Percentiles rank a stretch among this genome's conserved stretches.
phyloP scores from a whole-genome alignment of 35 echinoderm and acorn worm genomes.

The Apostichopus parvimensis region DNA sequence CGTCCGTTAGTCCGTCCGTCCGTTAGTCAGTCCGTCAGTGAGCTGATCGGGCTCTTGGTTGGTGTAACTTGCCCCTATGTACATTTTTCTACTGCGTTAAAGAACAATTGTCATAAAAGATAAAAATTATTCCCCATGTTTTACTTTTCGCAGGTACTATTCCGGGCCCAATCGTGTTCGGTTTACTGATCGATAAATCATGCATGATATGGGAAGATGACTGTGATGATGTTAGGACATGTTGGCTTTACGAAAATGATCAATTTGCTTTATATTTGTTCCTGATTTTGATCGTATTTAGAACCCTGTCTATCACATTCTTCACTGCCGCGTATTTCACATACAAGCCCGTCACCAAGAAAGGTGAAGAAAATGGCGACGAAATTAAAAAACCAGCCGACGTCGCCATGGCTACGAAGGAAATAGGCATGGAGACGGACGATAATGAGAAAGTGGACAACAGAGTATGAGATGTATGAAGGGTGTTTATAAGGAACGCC shows the following conservation, averaged over 20 bases:
- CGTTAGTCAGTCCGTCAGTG: too few relatives aligned
- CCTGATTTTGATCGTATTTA: conserved; percentile 45
- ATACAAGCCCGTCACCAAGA: conserved; percentile 49
- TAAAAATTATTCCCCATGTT: too few relatives aligned
- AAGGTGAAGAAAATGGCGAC: background rate
- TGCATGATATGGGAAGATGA: conserved; percentile 78
- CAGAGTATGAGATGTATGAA: too few relatives aligned
- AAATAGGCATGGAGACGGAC: background rate
- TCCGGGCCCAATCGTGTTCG: conserved; percentile 77
- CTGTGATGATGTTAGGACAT: conserved; percentile 67
- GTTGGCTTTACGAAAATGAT: conserved; percentile 79
- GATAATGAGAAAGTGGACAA: background rate
- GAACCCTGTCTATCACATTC: conserved; percentile 41
- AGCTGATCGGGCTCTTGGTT: too few relatives aligned
- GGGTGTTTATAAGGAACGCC: too few relatives aligned
- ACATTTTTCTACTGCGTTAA: background rate
- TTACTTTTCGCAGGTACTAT: conserved; percentile 52
- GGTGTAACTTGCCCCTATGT: too few relatives aligned
- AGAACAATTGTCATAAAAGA: too few relatives aligned
- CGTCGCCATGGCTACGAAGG: background rate
- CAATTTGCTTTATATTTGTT: conserved; percentile 55
- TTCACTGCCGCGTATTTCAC: conserved; percentile 51
- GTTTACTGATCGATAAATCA: conserved; percentile 71
- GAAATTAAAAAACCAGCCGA: background rate
- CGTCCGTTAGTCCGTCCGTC: too few relatives aligned